Evolutionary conservation across 2,113 vertebrate species (phyloP), one percentile per base, ranked within the genome.

Genomic region (Triplophysa dalaica): DNA sequence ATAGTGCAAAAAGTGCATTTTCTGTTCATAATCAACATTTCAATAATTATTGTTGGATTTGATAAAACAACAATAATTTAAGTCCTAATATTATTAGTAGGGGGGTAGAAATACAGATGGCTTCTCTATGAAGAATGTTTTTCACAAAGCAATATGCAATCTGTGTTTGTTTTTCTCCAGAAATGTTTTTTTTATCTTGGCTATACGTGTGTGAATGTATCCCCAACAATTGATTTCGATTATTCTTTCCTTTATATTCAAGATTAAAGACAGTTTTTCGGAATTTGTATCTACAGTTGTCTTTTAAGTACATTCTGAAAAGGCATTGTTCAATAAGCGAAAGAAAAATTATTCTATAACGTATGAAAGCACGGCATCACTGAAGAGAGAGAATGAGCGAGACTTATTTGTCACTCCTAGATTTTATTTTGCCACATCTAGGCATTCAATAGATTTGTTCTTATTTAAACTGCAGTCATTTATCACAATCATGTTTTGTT

Each of bases 251-350:
- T 82, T 75, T 81, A 52, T 79, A 83, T 77, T 84, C 43, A 72
- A 79, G 78, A 84, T 84, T 84, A 78, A 86, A 86, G 61, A 86
- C 77, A 48, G 56, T 21, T 83, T 69, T 58, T 65, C 67, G 77
- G 82, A 72, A 64, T 75, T 82, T 81, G 62, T 84, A 78, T 74
- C 76, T 56, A 66, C 56, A 61, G 43, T 80, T 83, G 66, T 61
- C 77, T 43, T 70, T 84, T 63, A 56, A 81, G 69, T 7, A 8
- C 70, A 74, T 81, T 81, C 61, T 84, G 68, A 75, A 75, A 82
- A 77, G 75, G 80, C 80, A 80, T 70, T 84, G 26, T 82, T 81
- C 10, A 8, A 80, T 73, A 69, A 45, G 38, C 22, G 41, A 83
- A 75, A 75, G 75, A 77, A 69, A 8, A 72, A 21, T 26, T 41